Evolutionary conservation across 2,888 invertebrate genomes (phyloP), one percentile per base, ranked within the genome.

Genomic region (Drosophila borealis): DNA sequence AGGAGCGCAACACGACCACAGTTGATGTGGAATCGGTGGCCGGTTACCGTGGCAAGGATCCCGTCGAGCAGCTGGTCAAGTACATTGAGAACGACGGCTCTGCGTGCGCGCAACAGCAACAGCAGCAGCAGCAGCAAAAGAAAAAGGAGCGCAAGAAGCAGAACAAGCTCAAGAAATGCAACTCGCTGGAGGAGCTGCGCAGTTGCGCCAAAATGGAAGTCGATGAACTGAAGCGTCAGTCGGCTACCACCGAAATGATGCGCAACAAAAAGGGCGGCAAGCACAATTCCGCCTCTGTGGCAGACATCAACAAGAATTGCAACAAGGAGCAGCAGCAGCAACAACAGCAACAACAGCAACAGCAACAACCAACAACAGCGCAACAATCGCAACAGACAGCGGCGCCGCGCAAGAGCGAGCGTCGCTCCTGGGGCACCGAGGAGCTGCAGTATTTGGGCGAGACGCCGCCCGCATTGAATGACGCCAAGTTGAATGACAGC

Each of bases 21-120:
- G 90, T 93, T 19, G 92, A 93, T 70, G 92, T 94, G 0, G 93
- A 94, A 85, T 94, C 94, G 77, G 95, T 97, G 67, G 95, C 95
- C 88, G 97, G 97, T 10, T 96, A 96, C 93, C 94, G 96, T 69
- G 95, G 96, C 69, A 95, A 95, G 89, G 96, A 96, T 91, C 95
- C 96, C 79, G 94, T 97, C 41, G 95, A 96, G 90, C 95, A 94
- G 88, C 93, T 97, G 76, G 93, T 97, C 70, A 95, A 96, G 79
- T 97, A 95, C 90, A 97, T 97, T 73, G 96, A 96, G 89, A 95
- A 95, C 57, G 93, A 88, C 37, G 89, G 57, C 42, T 33, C 37
- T 70, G 51, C 51, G 33, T 51, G 39, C 33, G 41, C 8, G 36
- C 45, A 77, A 51, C 57, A 71, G 42, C 78, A 89, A 72, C 78